Conservation (phyloP, 2,113 vertebrate genomes). For the Catharus fuscescens region DNA sequence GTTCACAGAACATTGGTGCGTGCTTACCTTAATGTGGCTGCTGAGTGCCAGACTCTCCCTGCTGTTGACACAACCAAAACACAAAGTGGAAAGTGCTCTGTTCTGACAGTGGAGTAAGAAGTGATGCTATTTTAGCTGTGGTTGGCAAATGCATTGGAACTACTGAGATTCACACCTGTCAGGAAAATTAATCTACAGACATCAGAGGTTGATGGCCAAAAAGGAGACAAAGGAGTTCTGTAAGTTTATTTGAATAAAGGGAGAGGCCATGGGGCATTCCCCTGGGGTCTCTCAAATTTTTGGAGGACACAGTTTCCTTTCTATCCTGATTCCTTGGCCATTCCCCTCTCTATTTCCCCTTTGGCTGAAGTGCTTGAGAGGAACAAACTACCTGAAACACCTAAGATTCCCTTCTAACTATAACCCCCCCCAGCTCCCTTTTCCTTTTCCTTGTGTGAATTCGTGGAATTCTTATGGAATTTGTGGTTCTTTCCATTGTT, state of each 20-base stretch:
- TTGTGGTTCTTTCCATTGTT: background rate
- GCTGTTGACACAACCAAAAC: background rate
- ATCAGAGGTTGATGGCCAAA: background rate
- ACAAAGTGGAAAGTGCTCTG: accelerated
- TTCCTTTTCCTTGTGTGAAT: background rate
- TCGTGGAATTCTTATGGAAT: background rate
- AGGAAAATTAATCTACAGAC: background rate
- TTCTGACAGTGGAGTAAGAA: background rate
- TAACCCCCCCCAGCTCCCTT: background rate
- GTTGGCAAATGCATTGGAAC: background rate
- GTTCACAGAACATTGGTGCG: background rate
- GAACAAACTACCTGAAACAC: background rate
- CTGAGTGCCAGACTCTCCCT: background rate
- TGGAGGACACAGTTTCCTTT: accelerated
- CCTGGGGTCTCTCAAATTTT: background rate
- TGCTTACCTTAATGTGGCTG: accelerated
- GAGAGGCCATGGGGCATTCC: background rate
- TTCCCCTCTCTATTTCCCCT: background rate
- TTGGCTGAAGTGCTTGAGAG: background rate
- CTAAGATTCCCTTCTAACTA: background rate
- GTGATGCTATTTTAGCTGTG: background rate
- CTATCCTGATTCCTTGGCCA: background rate
- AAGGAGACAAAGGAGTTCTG: background rate
- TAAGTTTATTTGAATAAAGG: background rate
- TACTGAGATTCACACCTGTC: background rate